Evolutionary conservation across 2,113 vertebrate genomes (phyloP).

Genomic region (Actenoides hombroni): DNA sequence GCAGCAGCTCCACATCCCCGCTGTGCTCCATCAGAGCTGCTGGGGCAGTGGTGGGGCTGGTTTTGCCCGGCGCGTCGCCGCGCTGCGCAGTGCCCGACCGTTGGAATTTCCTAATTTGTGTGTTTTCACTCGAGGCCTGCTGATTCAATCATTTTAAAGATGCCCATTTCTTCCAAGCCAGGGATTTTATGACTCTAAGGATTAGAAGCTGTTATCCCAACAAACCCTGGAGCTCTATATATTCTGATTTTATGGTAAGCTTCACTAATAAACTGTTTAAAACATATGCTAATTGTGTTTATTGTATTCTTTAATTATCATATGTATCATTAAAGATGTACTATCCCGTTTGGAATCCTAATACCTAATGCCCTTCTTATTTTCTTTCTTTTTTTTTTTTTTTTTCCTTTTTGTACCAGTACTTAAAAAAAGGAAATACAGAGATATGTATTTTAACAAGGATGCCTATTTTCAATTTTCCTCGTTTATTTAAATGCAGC

Average conservation of each 20-base stretch:
- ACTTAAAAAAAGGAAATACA: background rate
- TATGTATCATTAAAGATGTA: constrained; percentile 63
- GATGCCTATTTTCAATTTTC: background rate
- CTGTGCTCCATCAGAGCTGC: constrained; percentile 20
- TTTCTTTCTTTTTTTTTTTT: background rate
- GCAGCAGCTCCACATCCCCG: background rate
- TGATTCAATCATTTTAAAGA: constrained; percentile 69
- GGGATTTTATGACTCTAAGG: constrained; percentile 73
- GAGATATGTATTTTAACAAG: background rate
- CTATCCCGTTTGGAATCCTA: constrained; percentile 58
- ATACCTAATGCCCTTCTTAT: constrained; percentile 3
- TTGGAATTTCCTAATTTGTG: constrained; percentile 71
- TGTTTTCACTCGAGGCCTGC: constrained; percentile 70
- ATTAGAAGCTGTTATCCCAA: constrained; percentile 69
- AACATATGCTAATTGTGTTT: constrained; percentile 74
- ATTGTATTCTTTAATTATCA: constrained; percentile 72
- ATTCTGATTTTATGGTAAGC: constrained; percentile 73
- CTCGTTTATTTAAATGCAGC: constrained; percentile 8
- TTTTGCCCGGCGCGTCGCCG: background rate
- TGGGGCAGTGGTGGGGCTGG: constrained; percentile 5
- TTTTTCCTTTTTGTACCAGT: background rate
- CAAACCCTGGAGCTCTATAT: constrained; percentile 68
- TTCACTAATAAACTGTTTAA: constrained; percentile 75
- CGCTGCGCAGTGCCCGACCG: constrained; percentile 11
- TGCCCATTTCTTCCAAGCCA: constrained; percentile 73